A percentile compares a stretch with the other conserved stretches of the same genome.
Evolutionary conservation across 2,888 invertebrate genomes (phyloP).

Genomic region (Rhingia campestris): DNA sequence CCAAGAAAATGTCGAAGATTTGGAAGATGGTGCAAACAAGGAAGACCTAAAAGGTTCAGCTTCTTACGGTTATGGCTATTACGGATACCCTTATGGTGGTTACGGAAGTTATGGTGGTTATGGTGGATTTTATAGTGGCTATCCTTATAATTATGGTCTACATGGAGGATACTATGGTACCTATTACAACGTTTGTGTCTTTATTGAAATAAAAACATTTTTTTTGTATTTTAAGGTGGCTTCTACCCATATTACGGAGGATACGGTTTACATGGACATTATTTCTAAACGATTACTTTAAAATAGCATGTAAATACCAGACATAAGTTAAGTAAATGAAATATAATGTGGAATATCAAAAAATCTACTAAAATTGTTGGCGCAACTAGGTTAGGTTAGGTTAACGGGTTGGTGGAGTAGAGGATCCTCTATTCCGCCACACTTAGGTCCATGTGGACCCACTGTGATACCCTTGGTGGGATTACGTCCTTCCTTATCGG

Average conservation of each 20-base stretch:
- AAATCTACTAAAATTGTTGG: no score
- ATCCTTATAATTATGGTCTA: conserved; percentile 27
- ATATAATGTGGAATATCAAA: background rate
- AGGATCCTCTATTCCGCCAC: no score
- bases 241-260: conserved; percentile 73
- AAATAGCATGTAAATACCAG: background rate
- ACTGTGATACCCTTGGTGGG: no score
- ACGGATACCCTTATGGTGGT: conserved; percentile 77
- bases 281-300: conserved; percentile 75
- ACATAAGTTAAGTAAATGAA: background rate
- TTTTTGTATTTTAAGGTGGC: conserved; percentile 17
- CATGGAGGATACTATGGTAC: conserved; percentile 42
- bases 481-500: no score
- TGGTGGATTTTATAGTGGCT: conserved; percentile 75
- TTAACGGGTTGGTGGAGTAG: no score
- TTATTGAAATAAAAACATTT: background rate
- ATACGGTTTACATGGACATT: conserved; percentile 79
- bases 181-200: background rate
- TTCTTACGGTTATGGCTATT: conserved; percentile 80
- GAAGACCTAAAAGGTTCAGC: conserved; percentile 80
- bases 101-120: conserved; percentile 5
- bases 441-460: no score
- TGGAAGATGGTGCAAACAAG: conserved; percentile 76
- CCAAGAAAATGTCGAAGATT: conserved; percentile 59
- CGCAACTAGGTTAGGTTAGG: no score